phyloP scores from a whole-genome alignment of 2,888 invertebrate genomes.

The Byasa hedistus region DNA sequence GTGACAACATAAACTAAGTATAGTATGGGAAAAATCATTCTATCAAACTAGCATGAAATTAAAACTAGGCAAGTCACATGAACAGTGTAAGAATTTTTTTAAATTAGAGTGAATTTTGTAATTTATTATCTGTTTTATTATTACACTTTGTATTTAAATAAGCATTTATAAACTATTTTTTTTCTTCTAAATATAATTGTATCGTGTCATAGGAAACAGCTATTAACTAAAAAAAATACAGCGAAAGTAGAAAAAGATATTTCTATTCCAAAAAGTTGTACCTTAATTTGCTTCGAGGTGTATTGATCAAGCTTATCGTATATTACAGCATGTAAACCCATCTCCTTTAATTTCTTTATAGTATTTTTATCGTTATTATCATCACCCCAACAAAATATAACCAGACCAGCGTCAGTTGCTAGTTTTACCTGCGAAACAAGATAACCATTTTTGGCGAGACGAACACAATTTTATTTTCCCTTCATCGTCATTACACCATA shows the following conservation, averaged over 20 bases:
- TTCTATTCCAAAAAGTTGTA: slow-evolving; percentile 37
- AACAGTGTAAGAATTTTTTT: not conserved
- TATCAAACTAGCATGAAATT: slow-evolving; percentile 1
- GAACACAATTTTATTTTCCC: too few relatives aligned
- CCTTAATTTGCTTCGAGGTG: slow-evolving; percentile 84
- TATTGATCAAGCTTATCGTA: slow-evolving; percentile 95
- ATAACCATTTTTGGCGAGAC: too few relatives aligned
- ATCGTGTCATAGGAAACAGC: too few relatives aligned
- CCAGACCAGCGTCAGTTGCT: slow-evolving; percentile 88
- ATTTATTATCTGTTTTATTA: not conserved
- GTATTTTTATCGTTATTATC: slow-evolving; percentile 94
- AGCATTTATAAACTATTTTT: too few relatives aligned
- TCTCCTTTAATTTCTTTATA: slow-evolving; percentile 90
- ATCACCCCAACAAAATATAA: slow-evolving; percentile 98
- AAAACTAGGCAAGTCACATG: not conserved
- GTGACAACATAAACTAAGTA: slow-evolving; percentile 33
- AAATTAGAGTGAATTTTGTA: too few relatives aligned
- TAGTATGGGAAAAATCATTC: slow-evolving; percentile 7
- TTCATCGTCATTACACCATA: too few relatives aligned
- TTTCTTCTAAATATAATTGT: too few relatives aligned
- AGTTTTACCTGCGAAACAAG: slow-evolving; percentile 82
- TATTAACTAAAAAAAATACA: too few relatives aligned
- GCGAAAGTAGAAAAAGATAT: too few relatives aligned
- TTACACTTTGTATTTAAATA: not conserved
- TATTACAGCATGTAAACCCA: slow-evolving; percentile 97